phyloP scores from a whole-genome alignment of 2,797 vertebrate genomes.

The Cichlasoma orientale region DNA sequence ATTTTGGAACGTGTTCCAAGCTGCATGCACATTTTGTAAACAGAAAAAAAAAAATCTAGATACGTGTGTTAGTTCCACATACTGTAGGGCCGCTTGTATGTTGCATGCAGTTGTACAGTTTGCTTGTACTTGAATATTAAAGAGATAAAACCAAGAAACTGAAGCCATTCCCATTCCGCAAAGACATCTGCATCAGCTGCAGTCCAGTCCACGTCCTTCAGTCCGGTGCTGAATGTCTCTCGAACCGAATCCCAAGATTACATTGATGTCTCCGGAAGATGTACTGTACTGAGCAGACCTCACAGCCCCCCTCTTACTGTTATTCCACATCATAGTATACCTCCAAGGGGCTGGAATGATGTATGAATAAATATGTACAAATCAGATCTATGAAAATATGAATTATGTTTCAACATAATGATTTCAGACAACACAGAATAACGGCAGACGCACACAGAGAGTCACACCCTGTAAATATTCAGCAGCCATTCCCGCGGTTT shows the following conservation, averaged over 20 bases:
- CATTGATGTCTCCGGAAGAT: constrained; percentile 76
- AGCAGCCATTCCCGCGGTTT: constrained; percentile 81
- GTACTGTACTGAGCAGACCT: constrained; percentile 75
- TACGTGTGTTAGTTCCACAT: constrained; percentile 95
- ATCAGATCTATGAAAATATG: constrained; percentile 71
- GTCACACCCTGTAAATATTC: constrained; percentile 75
- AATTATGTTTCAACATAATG: constrained; percentile 71
- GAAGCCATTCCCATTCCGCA: constrained; percentile 95
- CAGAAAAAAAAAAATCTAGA: constrained; percentile 82
- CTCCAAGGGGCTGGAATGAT: constrained; percentile 71
- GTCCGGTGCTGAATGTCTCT: constrained; percentile 94
- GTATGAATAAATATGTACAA: constrained; percentile 70
- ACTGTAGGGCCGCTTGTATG: constrained; percentile 95
- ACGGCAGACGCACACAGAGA: constrained; percentile 62
- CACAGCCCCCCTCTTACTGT: constrained; percentile 67
- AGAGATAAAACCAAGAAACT: constrained; percentile 92
- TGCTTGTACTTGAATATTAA: constrained; percentile 97
- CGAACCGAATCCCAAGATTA: constrained; percentile 86
- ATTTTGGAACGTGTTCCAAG: constrained; percentile 90
- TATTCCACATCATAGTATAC: constrained; percentile 73
- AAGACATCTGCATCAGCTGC: constrained; percentile 87
- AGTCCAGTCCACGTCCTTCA: constrained; percentile 82
- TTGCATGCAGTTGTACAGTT: constrained; percentile 99
- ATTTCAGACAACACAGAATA: constrained; percentile 66
- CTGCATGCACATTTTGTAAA: constrained; percentile 94